Evolutionary conservation across 2,113 vertebrate genomes (phyloP).

Genomic region (Speoplatyrhinus poulsoni): DNA sequence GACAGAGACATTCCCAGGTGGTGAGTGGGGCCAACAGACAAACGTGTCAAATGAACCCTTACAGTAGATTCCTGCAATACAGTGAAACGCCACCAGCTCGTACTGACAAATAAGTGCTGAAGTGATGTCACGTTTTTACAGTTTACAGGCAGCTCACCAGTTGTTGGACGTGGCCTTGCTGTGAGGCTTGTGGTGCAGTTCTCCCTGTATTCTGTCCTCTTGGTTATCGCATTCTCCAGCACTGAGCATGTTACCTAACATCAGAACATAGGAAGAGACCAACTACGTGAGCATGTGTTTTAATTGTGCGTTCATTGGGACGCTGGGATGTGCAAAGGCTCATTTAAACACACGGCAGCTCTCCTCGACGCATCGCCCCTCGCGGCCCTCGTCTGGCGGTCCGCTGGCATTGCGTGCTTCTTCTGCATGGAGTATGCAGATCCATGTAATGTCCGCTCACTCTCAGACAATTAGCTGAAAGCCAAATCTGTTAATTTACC

Average conservation of each 20-base stretch:
- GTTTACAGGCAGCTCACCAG: constrained; percentile 70
- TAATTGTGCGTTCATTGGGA: not conserved
- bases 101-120: not conserved
- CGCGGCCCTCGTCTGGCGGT: too few species aligned
- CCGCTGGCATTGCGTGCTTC: too few species aligned
- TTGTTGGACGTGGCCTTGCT: constrained; percentile 37
- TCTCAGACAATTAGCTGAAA: too few species aligned
- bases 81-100: not conserved
- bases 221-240: constrained; percentile 80
- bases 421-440: too few species aligned
- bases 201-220: constrained; percentile 84
- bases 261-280: constrained; percentile 9
- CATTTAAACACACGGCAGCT: too few species aligned
- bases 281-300: not conserved
- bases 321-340: too few species aligned
- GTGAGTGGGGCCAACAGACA: constrained; percentile 91
- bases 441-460: too few species aligned
- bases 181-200: constrained; percentile 81
- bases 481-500: too few species aligned
- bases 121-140: not conserved
- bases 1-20: constrained; percentile 88
- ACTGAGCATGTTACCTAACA: constrained; percentile 80
- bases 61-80: constrained; percentile 80
- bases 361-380: too few species aligned
- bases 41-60: constrained; percentile 87